A percentile compares a stretch with the other conserved stretches of the same genome.
Conservation (phyloP, 2,113 vertebrate species). For the Oenanthe oenanthe region DNA sequence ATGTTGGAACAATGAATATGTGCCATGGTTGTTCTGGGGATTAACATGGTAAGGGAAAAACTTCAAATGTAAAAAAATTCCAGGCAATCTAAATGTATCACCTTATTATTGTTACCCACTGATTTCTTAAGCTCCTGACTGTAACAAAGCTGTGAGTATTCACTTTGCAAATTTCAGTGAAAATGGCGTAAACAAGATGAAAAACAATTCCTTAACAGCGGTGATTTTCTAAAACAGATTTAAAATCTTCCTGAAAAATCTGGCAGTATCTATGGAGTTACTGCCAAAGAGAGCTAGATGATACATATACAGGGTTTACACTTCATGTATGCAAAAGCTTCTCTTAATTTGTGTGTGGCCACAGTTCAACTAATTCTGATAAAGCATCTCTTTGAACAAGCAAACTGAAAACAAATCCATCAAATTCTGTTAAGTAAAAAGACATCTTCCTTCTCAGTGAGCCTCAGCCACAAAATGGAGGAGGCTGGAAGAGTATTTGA, state of each 20-base stretch:
- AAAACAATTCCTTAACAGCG: neutral
- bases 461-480: neutral
- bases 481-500: neutral
- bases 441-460: neutral
- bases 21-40: neutral
- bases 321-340: neutral
- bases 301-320: neutral
- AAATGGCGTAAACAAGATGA: neutral
- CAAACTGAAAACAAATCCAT: neutral
- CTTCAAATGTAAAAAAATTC: neutral
- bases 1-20: neutral
- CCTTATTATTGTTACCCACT: neutral
- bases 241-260: neutral
- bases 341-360: neutral
- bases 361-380: neutral
- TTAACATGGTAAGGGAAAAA: neutral
- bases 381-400: neutral
- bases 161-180: neutral
- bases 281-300: neutral
- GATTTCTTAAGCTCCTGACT: neutral
- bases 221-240: neutral
- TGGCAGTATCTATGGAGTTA: neutral
- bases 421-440: neutral
- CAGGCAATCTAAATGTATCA: neutral
- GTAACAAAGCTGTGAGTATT: neutral